Conservation (phyloP, 2,888 invertebrate species). For the Cheilosia vernalis region DNA sequence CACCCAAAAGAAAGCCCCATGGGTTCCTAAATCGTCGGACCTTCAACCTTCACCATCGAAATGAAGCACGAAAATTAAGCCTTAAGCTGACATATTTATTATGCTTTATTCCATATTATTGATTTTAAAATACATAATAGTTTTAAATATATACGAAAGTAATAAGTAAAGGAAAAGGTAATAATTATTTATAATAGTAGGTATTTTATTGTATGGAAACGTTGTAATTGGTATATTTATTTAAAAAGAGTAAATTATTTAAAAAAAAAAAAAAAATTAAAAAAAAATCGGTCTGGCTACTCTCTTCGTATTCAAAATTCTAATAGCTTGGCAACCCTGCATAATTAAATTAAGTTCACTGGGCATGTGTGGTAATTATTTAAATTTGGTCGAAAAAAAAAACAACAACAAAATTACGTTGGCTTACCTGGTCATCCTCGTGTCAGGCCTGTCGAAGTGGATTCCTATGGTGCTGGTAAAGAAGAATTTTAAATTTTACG, state of each 20-base stretch:
- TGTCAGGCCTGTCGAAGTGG: neutral
- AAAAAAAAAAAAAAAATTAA: too few species aligned
- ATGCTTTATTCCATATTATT: neutral
- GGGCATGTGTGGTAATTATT: neutral
- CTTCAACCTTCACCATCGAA: neutral
- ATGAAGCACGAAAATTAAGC: neutral
- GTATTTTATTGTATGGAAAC: too few species aligned
- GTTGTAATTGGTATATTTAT: too few species aligned
- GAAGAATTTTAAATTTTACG: too few species aligned
- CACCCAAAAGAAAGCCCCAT: constrained; percentile 1
- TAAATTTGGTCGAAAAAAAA: neutral
- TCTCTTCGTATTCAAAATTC: too few species aligned
- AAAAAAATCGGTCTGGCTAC: too few species aligned
- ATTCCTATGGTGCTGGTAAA: neutral
- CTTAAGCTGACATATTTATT: neutral
- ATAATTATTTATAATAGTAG: too few species aligned
- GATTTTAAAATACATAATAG: neutral
- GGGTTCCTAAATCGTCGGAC: neutral
- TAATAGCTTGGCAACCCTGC: too few species aligned
- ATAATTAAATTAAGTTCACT: too few species aligned
- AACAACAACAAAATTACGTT: neutral
- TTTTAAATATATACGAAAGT: neutral
- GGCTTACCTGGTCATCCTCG: neutral
- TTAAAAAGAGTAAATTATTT: too few species aligned
- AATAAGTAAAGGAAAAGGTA: too few species aligned